Conservation (phyloP, 2,888 invertebrate genomes). For the Agonopterix heracliana region DNA sequence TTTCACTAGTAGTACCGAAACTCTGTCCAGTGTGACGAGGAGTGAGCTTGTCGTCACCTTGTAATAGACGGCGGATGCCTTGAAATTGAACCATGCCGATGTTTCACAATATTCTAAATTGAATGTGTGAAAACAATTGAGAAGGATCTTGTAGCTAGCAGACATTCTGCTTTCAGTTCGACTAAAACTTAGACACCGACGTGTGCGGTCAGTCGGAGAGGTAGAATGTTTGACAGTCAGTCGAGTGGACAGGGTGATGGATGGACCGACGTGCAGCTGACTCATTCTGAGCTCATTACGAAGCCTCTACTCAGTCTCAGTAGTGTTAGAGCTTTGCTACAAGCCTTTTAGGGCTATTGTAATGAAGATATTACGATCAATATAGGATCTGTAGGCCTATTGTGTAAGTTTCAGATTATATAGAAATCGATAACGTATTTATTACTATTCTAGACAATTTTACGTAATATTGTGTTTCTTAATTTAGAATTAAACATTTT, state of each 20-base stretch:
- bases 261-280: conserved; percentile 28
- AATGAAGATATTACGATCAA: neutral
- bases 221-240: conserved; percentile 9
- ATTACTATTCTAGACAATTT: neutral
- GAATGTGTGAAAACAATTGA: too few species aligned
- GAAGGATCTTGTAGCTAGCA: too few species aligned
- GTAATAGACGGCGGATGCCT: too few species aligned
- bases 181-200: neutral
- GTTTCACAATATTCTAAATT: too few species aligned
- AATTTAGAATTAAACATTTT: neutral
- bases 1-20: too few species aligned
- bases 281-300: conserved; percentile 34
- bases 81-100: too few species aligned
- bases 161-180: too few species aligned
- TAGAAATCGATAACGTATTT: neutral
- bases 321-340: neutral
- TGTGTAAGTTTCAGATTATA: neutral
- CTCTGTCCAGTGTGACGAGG: too few species aligned
- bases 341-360: too few species aligned
- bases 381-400: neutral
- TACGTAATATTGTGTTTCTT: neutral
- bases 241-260: conserved; percentile 38
- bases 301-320: conserved; percentile 20
- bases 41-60: too few species aligned
- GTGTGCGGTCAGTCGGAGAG: neutral